Conservation (phyloP, 2,113 vertebrate genomes). For the Bubo bubo region DNA sequence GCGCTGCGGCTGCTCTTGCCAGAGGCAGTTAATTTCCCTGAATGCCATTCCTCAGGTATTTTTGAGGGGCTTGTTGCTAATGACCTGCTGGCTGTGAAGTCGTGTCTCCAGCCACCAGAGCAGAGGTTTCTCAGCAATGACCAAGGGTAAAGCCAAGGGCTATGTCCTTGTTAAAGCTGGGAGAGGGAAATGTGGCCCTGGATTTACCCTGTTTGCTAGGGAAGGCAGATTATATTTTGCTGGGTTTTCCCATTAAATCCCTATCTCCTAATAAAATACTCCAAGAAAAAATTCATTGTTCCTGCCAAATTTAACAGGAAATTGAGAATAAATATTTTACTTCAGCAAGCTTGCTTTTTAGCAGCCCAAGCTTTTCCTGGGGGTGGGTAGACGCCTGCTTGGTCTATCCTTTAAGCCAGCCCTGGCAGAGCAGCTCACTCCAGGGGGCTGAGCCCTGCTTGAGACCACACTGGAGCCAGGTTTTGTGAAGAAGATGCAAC, state of each 20-base stretch:
- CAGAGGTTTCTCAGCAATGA: neutral
- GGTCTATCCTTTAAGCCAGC: conserved; percentile 52
- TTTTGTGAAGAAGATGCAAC: neutral
- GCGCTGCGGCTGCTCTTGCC: neutral
- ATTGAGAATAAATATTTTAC: conserved; percentile 64
- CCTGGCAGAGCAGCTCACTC: conserved; percentile 25
- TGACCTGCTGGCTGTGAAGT: neutral
- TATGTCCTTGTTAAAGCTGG: neutral
- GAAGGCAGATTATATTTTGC: conserved; percentile 19
- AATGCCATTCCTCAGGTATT: neutral
- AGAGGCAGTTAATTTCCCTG: neutral
- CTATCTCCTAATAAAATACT: conserved; percentile 64
- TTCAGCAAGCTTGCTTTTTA: conserved; percentile 41
- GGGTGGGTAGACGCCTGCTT: conserved; percentile 35
- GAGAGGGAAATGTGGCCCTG: neutral
- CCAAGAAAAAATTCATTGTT: conserved; percentile 12
- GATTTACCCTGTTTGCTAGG: neutral
- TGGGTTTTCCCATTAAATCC: conserved; percentile 44
- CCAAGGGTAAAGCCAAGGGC: neutral
- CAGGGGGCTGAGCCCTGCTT: neutral
- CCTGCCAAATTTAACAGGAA: conserved; percentile 64
- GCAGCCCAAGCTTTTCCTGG: conserved; percentile 31
- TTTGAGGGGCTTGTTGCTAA: conserved; percentile 1
- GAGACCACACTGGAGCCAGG: conserved; percentile 18
- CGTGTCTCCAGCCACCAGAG: accelerated